These are phyloP conservation scores for Chunga burmeisteri DNA, from an alignment of 2,113 vertebrate genomes.

Conservation along the genomic window DNA sequence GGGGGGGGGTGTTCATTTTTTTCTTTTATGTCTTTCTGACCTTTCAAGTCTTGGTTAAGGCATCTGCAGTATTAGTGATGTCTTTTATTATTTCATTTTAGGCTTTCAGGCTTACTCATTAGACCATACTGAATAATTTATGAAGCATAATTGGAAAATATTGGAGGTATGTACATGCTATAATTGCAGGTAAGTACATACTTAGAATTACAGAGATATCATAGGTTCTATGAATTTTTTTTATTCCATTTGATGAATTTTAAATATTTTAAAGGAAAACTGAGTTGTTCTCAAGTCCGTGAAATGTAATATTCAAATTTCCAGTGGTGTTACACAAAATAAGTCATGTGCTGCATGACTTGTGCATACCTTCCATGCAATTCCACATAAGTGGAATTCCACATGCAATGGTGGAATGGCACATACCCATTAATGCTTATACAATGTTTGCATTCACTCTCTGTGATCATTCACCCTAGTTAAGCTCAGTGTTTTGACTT, in stretches of 20 bases:
- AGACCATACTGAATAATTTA: not conserved
- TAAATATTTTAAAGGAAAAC: not conserved
- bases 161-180: not conserved
- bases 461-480: not conserved
- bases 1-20: not conserved
- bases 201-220: not conserved
- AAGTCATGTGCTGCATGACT: fast-evolving
- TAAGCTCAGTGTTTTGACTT: not conserved
- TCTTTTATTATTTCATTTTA: not conserved
- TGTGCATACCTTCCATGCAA: not conserved
- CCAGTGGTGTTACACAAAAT: not conserved
- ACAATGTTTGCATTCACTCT: not conserved
- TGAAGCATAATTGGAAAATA: not conserved
- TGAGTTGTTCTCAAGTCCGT: not conserved
- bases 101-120: not conserved
- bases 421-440: not conserved
- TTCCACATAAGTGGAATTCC: no score
- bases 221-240: not conserved
- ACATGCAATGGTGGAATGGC: not conserved
- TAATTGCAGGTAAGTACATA: not conserved
- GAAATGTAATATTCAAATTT: not conserved
- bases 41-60: not conserved
- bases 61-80: not conserved
- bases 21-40: not conserved
- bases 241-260: not conserved